A percentile compares a stretch with the other conserved stretches of the same genome.
phyloP scores from a whole-genome alignment of 2,113 vertebrate species.

The Rattus norvegicus region GRCr8 NC_086019.1:230576501-230577000 shows the following conservation, averaged over 20 bases:
- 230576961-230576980: background rate
- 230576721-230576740: background rate
- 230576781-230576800: background rate
- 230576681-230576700: background rate
- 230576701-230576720: background rate
- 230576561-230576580: background rate
- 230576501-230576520: background rate
- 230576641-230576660: slow-evolving; percentile 19
- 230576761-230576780: background rate
- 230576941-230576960: background rate
- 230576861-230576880: background rate
- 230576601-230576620: background rate
- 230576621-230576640: background rate
- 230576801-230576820: background rate
- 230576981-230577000: background rate
- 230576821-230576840: background rate
- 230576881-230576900: background rate
- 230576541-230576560: too few relatives aligned
- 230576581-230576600: background rate
- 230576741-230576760: background rate
- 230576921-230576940: background rate
- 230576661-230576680: background rate
- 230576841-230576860: background rate
- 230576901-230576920: background rate
- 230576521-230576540: background rate